Evolutionary conservation across 2,888 invertebrate species (phyloP), one percentile per base, ranked within the genome.

Genomic region (Drepanosiphum platanoidis): DNA sequence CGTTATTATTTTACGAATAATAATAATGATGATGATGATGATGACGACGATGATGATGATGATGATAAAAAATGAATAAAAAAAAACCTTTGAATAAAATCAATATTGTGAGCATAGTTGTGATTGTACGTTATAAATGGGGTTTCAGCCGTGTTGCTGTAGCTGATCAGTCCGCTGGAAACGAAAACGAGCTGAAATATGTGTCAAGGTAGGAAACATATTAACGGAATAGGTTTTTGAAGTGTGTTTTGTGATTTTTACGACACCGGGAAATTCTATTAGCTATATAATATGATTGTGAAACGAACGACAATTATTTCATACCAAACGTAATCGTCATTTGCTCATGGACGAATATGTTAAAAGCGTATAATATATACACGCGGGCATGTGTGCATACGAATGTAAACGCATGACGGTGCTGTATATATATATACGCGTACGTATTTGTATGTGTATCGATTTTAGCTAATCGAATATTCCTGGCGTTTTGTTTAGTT

Each of bases 101-200:
- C 71, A 75, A 77, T 77, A 58, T 68, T 84, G 84, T 84, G 84
- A 84, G 84, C 84, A 84, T 52, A 75, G 84, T 84, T 84, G 84
- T 84, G 84, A 75, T 77, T 84, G 75, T 84, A 84, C 84, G 84
- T 84, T 84, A 30, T 84, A 84, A 84, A 77, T 84, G 84, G 84
- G 84, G 84, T 84, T 84, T 84, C 84, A 84, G 84, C 84, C 84
- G 84, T 84, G 84, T 77, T 77, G 84, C 84, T 84, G 84, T 84
- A 84, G 84, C 84, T 84, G 84, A 84, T 84, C 84, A 84, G 84
- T 52, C 84, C 66, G 75, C 84, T 32, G 84, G 84, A 75, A 84
- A 84, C 66, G 84, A 84, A 84, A 84, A 84, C 84, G 84, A 84
- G 84, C 84, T 84, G 84, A 84, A 84, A 84, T 84, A 84, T 84